Evolutionary conservation across 2,888 invertebrate species (phyloP), one percentile per base, ranked within the genome.

Genomic region (Epirrhoe alternata): DNA sequence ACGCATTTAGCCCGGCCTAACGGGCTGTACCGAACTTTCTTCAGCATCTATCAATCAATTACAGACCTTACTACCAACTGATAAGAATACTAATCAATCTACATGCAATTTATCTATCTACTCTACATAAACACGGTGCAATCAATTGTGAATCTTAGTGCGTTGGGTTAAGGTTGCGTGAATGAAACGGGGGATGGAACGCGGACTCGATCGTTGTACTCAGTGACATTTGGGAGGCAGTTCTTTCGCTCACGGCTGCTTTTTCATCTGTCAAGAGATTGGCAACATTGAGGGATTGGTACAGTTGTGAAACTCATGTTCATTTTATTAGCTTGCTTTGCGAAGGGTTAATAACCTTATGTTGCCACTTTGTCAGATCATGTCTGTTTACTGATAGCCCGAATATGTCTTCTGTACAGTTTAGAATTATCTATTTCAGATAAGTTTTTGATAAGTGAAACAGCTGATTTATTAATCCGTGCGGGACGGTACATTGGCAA

Each of bases 221-320:
- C 83, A 79, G 81, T 90, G 91, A 89, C 92, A 90, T 92, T 90
- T 90, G 79, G 76, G 78, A 80, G 82, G 82, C 68, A 85, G 81
- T 84, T 80, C 81, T 86, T 79, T 86, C 83, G 76, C 54, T 74
- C 51, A 51, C 71, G 51, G 63, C 56, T 53, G 53, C 57, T 55
- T 66, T 64, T 63, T 77, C 68, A 77, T 76, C 76, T 79, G 78
- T 80, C 79, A 66, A 68, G 74, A 61, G 63, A 73, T 75, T 81
- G 80, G 80, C 80, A 80, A 77, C 80, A 79, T 75, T 68, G 74
- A 75, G 59, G 72, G 76, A 76, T 77, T 76, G 78, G 73, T 73
- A 68, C 64, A 69, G 60, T 63, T 70, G 52, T 64, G 59, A 65
- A 65, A 66, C 35, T 57, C 45, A 4, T 58, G 47, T 60, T 56